Evolutionary conservation across 2,888 invertebrate species (phyloP), one percentile per base, ranked within the genome.

Genomic region (Alloscopus bannaensis): DNA sequence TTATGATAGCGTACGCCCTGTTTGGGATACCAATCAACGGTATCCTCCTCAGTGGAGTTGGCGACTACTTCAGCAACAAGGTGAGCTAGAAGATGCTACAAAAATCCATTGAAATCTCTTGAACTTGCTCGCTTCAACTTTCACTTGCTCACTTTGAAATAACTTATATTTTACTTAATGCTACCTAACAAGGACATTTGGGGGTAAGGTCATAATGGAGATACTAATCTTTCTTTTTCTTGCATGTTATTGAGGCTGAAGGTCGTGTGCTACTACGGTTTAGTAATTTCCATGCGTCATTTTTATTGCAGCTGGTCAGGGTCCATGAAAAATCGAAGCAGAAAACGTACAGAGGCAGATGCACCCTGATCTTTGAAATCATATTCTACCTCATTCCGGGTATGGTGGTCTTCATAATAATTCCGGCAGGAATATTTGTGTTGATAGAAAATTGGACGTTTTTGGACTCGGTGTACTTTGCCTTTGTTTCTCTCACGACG

Each of bases 361-460:
- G 36, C 3, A 93, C 94, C 64, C 90, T 96, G 85, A 90, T 95
- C 8, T 93, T 93, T 0, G 95, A 95, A 87, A 93, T 96, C 71
- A 90, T 93, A 80, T 91, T 95, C 64, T 96, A 96, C 87, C 89
- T 96, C n/a, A 90, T 94, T n/a, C 96, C 96, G 3, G 96, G 96
- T 18, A 92, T 96, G 87, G 90, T 95, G 0, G 92, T 96, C 87
- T 96, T 96, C 88, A 93, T 97, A 75, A 92, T 96, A 86, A 88
- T 96, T 52, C 97, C 97, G 0, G 93, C 96, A 0, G 93, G 94
- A 83, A 91, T 96, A 42, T 95, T 97, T 87, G 92, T 94, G 20
- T 91, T 94, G 68, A 94, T 95, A 86, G 97, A 97, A 89, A 92
- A 91, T 0, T 97, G 97, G 97, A 91, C 92, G 8, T 97, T 94